phyloP scores from a whole-genome alignment of 2,797 vertebrate species.

The Labroides dimidiatus region DNA sequence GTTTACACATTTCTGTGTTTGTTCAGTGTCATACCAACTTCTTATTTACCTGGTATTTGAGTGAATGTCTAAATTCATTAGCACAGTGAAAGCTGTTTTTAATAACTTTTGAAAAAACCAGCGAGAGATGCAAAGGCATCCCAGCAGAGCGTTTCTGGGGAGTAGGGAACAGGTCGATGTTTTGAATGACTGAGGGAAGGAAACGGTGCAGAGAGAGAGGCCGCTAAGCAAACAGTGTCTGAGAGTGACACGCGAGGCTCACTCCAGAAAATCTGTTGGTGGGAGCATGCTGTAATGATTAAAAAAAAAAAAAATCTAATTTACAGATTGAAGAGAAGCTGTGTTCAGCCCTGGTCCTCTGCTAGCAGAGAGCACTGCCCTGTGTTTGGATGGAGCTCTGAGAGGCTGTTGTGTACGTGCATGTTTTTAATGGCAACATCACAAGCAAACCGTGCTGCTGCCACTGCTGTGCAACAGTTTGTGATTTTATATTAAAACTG shows the following conservation, averaged over 20 bases:
- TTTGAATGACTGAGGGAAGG: constrained; percentile 36
- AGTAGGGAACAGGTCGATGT: constrained; percentile 30
- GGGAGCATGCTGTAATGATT: constrained; percentile 59
- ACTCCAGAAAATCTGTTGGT: constrained; percentile 40
- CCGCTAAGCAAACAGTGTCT: constrained; percentile 49
- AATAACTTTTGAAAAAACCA: constrained; percentile 39
- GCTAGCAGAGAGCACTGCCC: constrained; percentile 37
- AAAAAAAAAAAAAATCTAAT: constrained; percentile 73
- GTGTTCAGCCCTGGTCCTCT: constrained; percentile 58
- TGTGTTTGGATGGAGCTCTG: constrained; percentile 63
- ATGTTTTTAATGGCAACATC: constrained; percentile 76
- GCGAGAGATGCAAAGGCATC: constrained; percentile 39
- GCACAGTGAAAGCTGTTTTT: constrained; percentile 47
- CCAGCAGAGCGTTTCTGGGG: constrained; percentile 34
- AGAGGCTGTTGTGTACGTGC: constrained; percentile 69
- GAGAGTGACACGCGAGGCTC: constrained; percentile 34
- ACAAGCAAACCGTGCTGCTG: constrained; percentile 61
- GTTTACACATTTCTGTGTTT: constrained; percentile 65
- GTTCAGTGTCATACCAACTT: constrained; percentile 73
- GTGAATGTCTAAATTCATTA: constrained; percentile 70
- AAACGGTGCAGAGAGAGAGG: constrained; percentile 45
- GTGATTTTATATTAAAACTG: constrained; percentile 76
- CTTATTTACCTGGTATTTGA: constrained; percentile 76
- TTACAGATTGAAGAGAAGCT: constrained; percentile 70
- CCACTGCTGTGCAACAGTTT: constrained; percentile 62